A percentile compares a stretch with the other conserved stretches of the same genome.
Evolutionary conservation across 1,140 invertebrate species (phyloP).

Genomic region (Pseudomyrmex dendroicus): DNA sequence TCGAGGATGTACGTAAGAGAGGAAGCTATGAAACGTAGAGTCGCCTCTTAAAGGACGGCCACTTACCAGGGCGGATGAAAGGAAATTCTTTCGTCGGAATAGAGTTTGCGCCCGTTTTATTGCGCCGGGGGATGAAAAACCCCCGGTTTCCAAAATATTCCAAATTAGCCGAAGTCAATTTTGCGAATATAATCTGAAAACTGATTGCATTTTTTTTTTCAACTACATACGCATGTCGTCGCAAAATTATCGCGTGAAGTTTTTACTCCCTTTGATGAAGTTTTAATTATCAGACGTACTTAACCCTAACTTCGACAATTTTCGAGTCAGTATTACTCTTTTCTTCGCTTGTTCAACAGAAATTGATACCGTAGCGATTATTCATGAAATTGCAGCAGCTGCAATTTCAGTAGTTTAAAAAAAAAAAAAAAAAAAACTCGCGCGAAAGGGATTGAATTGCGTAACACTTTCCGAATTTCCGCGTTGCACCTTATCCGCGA

Average conservation of each 20-base stretch:
- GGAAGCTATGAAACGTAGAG: conserved; percentile 58
- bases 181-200: conserved; percentile 10
- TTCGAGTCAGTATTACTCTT: too few relatives aligned
- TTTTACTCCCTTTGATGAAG: not conserved
- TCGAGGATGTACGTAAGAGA: conserved; percentile 87
- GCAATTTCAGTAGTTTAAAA: not conserved
- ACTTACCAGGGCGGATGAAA: conserved; percentile 40
- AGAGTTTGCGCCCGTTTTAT: conserved; percentile 31
- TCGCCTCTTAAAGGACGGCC: conserved; percentile 56
- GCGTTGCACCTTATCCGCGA: not conserved
- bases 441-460: conserved; percentile 21
- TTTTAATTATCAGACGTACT: not conserved
- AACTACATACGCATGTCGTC: too few relatives aligned
- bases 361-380: conserved; percentile 6
- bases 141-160: not conserved
- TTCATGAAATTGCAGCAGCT: not conserved
- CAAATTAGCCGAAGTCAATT: conserved; percentile 32
- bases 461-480: conserved; percentile 6
- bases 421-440: not conserved
- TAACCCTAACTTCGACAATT: not conserved
- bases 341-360: too few relatives aligned
- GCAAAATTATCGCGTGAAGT: too few relatives aligned
- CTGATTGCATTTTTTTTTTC: not conserved
- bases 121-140: conserved; percentile 5
- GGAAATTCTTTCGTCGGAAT: conserved; percentile 48